Evolutionary conservation across 2,888 invertebrate species (phyloP).

Genomic region (Drosophila antonietae): DNA sequence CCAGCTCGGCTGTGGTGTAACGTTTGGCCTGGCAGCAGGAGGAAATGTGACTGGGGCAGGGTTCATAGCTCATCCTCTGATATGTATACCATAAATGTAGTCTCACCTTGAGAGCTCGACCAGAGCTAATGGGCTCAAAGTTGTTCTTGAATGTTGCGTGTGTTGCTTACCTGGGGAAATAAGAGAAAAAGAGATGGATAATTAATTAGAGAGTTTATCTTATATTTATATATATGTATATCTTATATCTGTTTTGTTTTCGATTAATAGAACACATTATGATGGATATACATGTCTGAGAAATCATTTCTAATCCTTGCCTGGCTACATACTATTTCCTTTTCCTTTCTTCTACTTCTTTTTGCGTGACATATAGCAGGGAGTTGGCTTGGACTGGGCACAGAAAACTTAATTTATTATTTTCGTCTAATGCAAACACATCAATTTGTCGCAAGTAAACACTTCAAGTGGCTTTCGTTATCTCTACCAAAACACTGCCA

Average conservation of each 20-base stretch:
- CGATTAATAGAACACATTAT: slow-evolving; percentile 16
- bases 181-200: slow-evolving; percentile 9
- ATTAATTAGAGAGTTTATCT: slow-evolving; percentile 43
- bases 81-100: slow-evolving; percentile 37
- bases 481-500: slow-evolving; percentile 71
- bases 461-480: slow-evolving; percentile 76
- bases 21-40: slow-evolving; percentile 13
- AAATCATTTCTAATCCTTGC: slow-evolving; percentile 16
- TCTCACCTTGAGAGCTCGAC: slow-evolving; percentile 37
- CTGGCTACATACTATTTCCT: background rate
- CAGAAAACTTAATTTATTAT: slow-evolving; percentile 74
- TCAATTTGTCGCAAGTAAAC: slow-evolving; percentile 79
- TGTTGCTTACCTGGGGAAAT: slow-evolving; percentile 43
- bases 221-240: slow-evolving; percentile 16
- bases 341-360: background rate
- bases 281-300: background rate
- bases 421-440: slow-evolving; percentile 75
- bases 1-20: slow-evolving; percentile 25
- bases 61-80: slow-evolving; percentile 11
- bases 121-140: slow-evolving; percentile 42
- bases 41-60: slow-evolving; percentile 24
- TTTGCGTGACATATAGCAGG: background rate
- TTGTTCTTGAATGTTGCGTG: slow-evolving; percentile 38
- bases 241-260: slow-evolving; percentile 11
- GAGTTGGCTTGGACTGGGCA: background rate